These are phyloP conservation scores for Bos javanicus DNA, from an alignment of 2,113 vertebrate species.

Conservation along the genomic window DNA sequence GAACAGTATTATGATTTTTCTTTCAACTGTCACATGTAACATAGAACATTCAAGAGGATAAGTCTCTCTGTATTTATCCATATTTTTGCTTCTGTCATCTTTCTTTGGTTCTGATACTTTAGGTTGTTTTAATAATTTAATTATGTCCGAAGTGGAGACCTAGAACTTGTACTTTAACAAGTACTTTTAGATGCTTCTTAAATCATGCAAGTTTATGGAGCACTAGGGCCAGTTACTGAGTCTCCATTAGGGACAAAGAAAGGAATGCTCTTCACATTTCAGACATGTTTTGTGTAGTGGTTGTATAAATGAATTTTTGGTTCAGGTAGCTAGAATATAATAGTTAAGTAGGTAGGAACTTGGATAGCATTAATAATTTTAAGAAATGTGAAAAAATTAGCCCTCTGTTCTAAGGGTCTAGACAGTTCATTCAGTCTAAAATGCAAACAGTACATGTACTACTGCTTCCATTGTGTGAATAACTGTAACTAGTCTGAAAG, in stretches of 20 bases:
- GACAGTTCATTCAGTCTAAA: neutral
- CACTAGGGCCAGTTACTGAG: neutral
- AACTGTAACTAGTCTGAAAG: neutral
- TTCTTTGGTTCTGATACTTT: neutral
- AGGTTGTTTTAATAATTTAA: neutral
- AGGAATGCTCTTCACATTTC: neutral
- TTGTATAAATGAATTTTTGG: neutral
- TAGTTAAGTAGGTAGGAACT: neutral
- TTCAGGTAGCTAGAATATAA: neutral
- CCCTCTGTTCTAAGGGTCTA: neutral
- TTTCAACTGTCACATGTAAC: neutral
- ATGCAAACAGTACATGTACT: neutral
- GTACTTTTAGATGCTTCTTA: neutral
- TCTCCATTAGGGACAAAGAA: neutral
- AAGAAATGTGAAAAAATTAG: constrained; percentile 7
- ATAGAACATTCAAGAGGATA: neutral
- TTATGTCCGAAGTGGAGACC: neutral
- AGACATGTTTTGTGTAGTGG: neutral
- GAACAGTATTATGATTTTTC: neutral
- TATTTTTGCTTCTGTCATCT: neutral
- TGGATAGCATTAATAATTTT: constrained; percentile 4
- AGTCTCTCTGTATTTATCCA: neutral
- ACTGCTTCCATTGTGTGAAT: neutral
- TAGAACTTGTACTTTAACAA: neutral
- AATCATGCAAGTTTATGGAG: neutral